Base-by-base conservation (phyloP, 2,888 invertebrate genomes). In the Phlogophora meticulosa region DNA sequence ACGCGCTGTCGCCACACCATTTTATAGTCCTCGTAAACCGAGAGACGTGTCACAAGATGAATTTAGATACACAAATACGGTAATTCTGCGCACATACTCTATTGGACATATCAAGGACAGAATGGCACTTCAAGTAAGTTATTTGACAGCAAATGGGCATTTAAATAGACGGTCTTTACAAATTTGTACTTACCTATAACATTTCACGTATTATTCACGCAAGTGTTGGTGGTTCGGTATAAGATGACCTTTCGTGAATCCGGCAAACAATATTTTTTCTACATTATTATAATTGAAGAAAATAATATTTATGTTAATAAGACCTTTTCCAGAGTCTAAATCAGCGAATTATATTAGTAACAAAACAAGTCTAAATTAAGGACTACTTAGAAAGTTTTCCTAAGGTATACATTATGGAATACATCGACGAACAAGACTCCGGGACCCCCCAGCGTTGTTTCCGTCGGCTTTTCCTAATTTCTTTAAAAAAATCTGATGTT, bases 1-100 rank as follows among this genome's bases (percentile, higher is more conserved):
- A 86, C 85, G 78, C 65, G 82, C 82, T 86, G 91, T 88, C 89
- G 84, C 83, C 87, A 85, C 81, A 83, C 80, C 72, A 83, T 88
- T 92, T 93, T 93, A 93, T 91, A 82, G 80, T 78, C 68, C 85
- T 90, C 90, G 89, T 92, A 91, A 93, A 92, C 83, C 83, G 40
- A 80, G 78, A 78, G 85, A 85, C 84, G 80, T 79, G 81, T 73
- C 77, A 77, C 80, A 52, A 85, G 82, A 85, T 83, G 87, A 87
- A 88, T 90, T 84, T 85, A 85, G 85, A 88, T 85, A 83, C 72
- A 71, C 68, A 75, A 77, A 78, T 72, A 79, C 74, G 55, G 70
- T 70, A 78, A 83, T 85, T 80, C 75, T 79, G 81, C 76, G 76
- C 75, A 73, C 72, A 75, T 45, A 42, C 68, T 70, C 57, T 68